Evolutionary conservation across 2,888 invertebrate species (phyloP), one percentile per base, ranked within the genome.

Genomic region (Ceratothoa steindachneri): DNA sequence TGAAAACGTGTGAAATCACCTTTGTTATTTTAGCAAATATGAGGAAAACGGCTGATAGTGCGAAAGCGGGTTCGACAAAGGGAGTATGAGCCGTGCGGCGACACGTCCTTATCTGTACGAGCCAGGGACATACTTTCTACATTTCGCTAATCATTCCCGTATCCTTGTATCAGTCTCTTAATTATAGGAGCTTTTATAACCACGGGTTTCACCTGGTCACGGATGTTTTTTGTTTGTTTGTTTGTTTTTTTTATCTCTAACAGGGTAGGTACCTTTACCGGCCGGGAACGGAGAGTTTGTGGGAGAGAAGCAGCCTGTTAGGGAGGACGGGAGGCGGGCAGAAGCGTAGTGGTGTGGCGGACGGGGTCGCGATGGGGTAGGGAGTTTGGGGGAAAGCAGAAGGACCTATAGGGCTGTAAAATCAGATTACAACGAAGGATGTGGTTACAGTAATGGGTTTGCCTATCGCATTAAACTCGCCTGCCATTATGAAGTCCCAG

Each of bases 131-230:
- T 75, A 72, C 71, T 72, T 75, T 71, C 68, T 75, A 75, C 75
- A 75, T 75, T 75, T 69, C 69, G 69, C 75, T 75, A 75, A 75
- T 75, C 75, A 75, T 60, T 24, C 30, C 29, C 31, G 65, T 75
- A 75, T 75, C 75, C 67, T 27, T 24, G 53, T 75, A 75, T 75
- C 75, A 41, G 41, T 52, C 72, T 71, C 72, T 75, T 74, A 71
- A 74, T 71, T 71, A 74, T 74, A 67, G 53, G 28, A 55, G 41
- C 74, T 53, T 67, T 67, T 28, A 28, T 67, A 41, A 66, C 53
- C 41, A 29, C 51, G n/a, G 27, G 67, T 30, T 65, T 19, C 15
- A 52, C 69, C 70, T 51, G 52, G 51, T 52, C 66, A 24, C 24
- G 30, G n/a, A 15, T 67, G n/a, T n/a, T 53, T 27, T 31, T 66